phyloP scores from a whole-genome alignment of 2,888 invertebrate genomes.

The Liopterus haemorrhoidalis region DNA sequence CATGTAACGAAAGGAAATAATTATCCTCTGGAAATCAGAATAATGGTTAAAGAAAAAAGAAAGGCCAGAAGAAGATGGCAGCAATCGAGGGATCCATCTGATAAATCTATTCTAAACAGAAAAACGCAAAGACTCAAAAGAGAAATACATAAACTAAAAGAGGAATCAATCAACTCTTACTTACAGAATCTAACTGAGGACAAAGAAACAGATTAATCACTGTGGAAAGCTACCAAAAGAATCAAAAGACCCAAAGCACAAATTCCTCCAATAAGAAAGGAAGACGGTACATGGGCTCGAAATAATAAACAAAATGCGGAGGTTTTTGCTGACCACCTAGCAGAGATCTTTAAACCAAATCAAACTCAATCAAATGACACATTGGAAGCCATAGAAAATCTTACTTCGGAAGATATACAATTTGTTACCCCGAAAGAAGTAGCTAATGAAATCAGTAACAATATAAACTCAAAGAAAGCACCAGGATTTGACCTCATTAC shows the following conservation, averaged over 20 bases:
- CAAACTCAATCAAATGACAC: constrained; percentile 2
- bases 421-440: constrained; percentile 21
- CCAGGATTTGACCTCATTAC: constrained; percentile 34
- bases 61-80: constrained; percentile 5
- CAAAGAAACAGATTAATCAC: constrained; percentile 19
- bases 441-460: constrained; percentile 24
- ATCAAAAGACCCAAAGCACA: constrained; percentile 14
- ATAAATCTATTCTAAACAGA: constrained; percentile 2
- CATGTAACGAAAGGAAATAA: too few relatives aligned
- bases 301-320: constrained; percentile 28
- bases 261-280: constrained; percentile 24
- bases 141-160: constrained; percentile 13
- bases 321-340: constrained; percentile 26
- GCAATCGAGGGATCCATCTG: background rate
- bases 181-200: constrained; percentile 20
- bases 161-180: constrained; percentile 18
- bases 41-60: constrained; percentile 8
- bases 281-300: constrained; percentile 25
- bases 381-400: constrained; percentile 13
- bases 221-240: constrained; percentile 22
- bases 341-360: constrained; percentile 25
- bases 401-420: constrained; percentile 17
- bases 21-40: constrained; percentile 6
- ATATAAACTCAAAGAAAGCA: constrained; percentile 24
- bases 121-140: constrained; percentile 6